A percentile compares a stretch with the other conserved stretches of the same genome.
These are phyloP conservation scores for Meriones unguiculatus DNA, from an alignment of 2,113 vertebrate species.

Conservation along the genomic window DNA sequence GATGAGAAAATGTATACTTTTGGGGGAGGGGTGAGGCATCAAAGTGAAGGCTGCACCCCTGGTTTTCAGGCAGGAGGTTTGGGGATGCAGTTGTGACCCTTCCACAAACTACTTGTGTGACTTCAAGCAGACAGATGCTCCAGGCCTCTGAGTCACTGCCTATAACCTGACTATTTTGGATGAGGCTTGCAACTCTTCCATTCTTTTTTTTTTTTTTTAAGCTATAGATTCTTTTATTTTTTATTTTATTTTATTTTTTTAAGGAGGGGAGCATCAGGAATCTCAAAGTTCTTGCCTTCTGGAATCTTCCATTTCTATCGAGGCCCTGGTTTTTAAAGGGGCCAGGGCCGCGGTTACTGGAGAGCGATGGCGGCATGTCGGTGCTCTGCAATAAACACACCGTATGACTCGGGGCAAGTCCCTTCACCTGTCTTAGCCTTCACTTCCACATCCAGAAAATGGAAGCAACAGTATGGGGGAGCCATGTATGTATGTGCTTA, in stretches of 20 bases:
- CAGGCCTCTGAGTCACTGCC: conserved; percentile 4
- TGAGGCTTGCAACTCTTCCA: background rate
- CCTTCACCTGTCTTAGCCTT: background rate
- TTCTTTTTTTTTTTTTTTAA: background rate
- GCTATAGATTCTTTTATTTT: background rate
- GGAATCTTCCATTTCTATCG: background rate
- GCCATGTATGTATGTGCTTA: background rate
- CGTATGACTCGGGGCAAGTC: background rate
- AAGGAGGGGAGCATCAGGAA: background rate
- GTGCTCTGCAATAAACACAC: background rate
- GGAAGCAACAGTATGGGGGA: background rate
- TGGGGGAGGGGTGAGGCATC: background rate
- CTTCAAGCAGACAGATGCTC: background rate
- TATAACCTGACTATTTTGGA: conserved; percentile 5
- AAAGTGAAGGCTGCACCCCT: background rate
- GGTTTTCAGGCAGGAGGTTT: conserved; percentile 15
- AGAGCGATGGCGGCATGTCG: background rate
- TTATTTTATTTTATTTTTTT: background rate
- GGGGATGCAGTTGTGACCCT: conserved; percentile 19
- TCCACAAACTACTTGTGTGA: conserved; percentile 16
- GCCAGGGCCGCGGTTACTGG: background rate
- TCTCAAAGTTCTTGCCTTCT: background rate
- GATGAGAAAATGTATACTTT: conserved; percentile 39
- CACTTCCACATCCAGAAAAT: background rate
- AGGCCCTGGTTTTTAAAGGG: background rate